Percentiles rank a stretch among this genome's conserved stretches.
phyloP scores from a whole-genome alignment of 2,797 vertebrate genomes.

The Coregonus sp. region DNA sequence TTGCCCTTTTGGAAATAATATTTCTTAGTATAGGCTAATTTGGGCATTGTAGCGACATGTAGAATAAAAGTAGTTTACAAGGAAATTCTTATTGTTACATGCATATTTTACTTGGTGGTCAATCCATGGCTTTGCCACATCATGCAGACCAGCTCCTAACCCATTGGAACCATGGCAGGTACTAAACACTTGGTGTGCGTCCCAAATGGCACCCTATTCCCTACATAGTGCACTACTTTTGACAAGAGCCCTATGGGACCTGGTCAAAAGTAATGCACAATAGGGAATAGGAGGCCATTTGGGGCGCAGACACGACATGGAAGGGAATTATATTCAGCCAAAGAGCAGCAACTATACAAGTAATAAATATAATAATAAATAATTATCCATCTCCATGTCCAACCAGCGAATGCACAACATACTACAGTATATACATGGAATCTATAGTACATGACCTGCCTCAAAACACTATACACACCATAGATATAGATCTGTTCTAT shows the following conservation, averaged over 20 bases:
- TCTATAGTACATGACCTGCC: conserved; percentile 35
- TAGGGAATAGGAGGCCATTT: no score
- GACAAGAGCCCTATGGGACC: no score
- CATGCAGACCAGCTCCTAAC: conserved; percentile 80
- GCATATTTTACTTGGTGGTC: conserved; percentile 73
- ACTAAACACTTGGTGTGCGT: no score
- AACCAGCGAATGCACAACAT: conserved; percentile 40
- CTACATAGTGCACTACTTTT: no score
- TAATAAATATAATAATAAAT: conserved; percentile 61
- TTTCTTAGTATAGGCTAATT: conserved; percentile 54
- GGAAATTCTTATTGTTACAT: conserved; percentile 54
- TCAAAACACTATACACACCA: not conserved
- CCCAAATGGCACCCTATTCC: no score
- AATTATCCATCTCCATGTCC: conserved; percentile 36
- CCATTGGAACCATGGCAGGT: conserved; percentile 19
- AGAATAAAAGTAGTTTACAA: no score
- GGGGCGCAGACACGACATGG: conserved; percentile 6
- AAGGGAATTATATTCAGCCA: conserved; percentile 27
- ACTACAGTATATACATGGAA: conserved; percentile 19
- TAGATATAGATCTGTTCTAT: not conserved
- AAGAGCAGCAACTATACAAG: conserved; percentile 61
- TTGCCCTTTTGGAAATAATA: not conserved
- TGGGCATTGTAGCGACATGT: no score
- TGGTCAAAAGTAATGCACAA: not conserved
- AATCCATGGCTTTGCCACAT: conserved; percentile 76